Percentiles rank a stretch among this genome's conserved stretches.
Conservation (phyloP, 2,888 invertebrate species). For the Ceramica pisi region DNA sequence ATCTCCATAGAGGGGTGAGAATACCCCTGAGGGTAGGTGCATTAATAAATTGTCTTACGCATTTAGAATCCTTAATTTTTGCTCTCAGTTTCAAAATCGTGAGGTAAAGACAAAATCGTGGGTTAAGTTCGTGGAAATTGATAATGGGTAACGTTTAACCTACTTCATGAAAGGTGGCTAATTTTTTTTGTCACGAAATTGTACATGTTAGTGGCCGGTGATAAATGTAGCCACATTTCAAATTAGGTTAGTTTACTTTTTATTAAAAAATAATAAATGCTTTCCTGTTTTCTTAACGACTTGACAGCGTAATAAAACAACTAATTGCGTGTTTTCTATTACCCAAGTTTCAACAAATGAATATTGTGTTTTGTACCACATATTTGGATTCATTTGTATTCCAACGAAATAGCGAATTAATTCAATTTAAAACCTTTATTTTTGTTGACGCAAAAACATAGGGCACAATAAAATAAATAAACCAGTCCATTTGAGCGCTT, state of each 20-base stretch:
- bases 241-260: slow-evolving; percentile 33
- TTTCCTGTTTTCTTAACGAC: slow-evolving; percentile 16
- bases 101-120: slow-evolving; percentile 7
- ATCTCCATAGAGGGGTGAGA: slow-evolving; percentile 55
- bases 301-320: slow-evolving; percentile 29
- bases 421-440: slow-evolving; percentile 23
- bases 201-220: slow-evolving; percentile 15
- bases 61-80: slow-evolving; percentile 69
- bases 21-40: slow-evolving; percentile 47
- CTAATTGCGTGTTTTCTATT: slow-evolving; percentile 14
- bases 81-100: slow-evolving; percentile 43
- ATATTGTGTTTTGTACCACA: slow-evolving; percentile 5
- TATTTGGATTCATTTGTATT: slow-evolving; percentile 29
- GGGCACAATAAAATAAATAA: background rate
- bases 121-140: slow-evolving; percentile 37
- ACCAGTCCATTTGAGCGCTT: background rate
- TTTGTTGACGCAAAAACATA: background rate
- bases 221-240: slow-evolving; percentile 41
- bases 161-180: slow-evolving; percentile 46
- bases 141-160: slow-evolving; percentile 45
- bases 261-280: slow-evolving; percentile 19
- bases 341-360: slow-evolving; percentile 17
- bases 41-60: slow-evolving; percentile 71
- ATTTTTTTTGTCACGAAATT: slow-evolving; percentile 57
- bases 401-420: slow-evolving; percentile 16